A percentile compares a stretch with the other conserved stretches of the same genome.
These are phyloP conservation scores for Lycaena phlaeas DNA, from an alignment of 2,888 invertebrate species.

Conservation along the genomic window DNA sequence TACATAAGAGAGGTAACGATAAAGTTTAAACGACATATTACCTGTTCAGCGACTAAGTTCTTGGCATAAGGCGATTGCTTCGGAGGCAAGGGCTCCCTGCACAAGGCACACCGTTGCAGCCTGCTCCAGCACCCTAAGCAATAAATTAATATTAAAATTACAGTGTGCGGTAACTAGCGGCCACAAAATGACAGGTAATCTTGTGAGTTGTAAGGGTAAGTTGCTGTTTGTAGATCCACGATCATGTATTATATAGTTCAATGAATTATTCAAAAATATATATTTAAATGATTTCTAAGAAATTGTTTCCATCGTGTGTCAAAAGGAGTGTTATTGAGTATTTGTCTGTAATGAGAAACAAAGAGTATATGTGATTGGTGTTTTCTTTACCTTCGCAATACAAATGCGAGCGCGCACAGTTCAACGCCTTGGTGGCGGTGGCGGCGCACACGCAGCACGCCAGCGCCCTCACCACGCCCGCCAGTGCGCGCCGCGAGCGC, in stretches of 20 bases:
- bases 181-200: too few relatives aligned
- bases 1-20: too few relatives aligned
- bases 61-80: conserved; percentile 54
- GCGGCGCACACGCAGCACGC: conserved; percentile 52
- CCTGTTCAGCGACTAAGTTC: conserved; percentile 60
- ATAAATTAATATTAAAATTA: too few relatives aligned
- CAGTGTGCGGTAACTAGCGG: too few relatives aligned
- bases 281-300: too few relatives aligned
- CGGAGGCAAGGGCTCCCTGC: conserved; percentile 46
- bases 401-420: conserved; percentile 47
- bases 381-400: conserved; percentile 48
- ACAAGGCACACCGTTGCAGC: conserved; percentile 51
- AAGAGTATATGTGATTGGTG: too few relatives aligned
- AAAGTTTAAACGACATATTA: conserved; percentile 21
- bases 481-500: conserved; percentile 45
- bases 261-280: too few relatives aligned
- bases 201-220: too few relatives aligned
- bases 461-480: conserved; percentile 44
- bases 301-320: too few relatives aligned
- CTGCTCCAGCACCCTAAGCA: conserved; percentile 51
- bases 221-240: too few relatives aligned
- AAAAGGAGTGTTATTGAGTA: too few relatives aligned
- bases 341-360: neutral
- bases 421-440: conserved; percentile 43
- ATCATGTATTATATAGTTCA: too few relatives aligned